Percentiles rank a stretch among this genome's conserved stretches.
These are phyloP conservation scores for Matsumurasca onukii DNA, from an alignment of 1,140 invertebrate genomes.

Conservation along the genomic window DNA sequence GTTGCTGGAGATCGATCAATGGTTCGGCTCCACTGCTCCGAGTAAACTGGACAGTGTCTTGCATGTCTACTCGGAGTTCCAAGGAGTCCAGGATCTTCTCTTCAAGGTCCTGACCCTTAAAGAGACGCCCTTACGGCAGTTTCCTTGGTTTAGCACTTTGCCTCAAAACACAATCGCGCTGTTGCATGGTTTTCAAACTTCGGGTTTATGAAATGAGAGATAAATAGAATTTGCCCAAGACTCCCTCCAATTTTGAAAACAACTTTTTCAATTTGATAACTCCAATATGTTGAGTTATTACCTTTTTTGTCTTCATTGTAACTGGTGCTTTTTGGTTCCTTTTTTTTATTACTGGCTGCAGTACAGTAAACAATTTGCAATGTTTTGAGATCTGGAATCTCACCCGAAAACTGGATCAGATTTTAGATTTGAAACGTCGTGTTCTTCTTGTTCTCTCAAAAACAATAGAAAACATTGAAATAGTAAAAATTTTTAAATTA, in stretches of 20 bases:
- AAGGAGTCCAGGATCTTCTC: conserved; percentile 52
- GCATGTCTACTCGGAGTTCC: conserved; percentile 52
- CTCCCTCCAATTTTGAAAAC: too few species aligned
- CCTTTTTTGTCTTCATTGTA: too few species aligned
- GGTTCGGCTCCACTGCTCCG: conserved; percentile 44
- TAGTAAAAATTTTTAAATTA: background rate
- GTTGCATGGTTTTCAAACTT: background rate
- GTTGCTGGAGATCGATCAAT: conserved; percentile 54
- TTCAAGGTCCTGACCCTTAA: conserved; percentile 53
- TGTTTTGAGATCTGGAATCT: too few species aligned
- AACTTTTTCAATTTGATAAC: too few species aligned
- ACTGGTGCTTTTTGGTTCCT: too few species aligned
- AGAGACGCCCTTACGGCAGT: background rate
- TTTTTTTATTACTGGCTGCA: too few species aligned
- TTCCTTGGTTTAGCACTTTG: background rate
- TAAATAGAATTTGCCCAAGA: background rate
- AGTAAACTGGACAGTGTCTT: conserved; percentile 46
- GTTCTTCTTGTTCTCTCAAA: too few species aligned
- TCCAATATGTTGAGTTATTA: too few species aligned
- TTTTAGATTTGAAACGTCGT: too few species aligned
- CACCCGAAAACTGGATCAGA: too few species aligned
- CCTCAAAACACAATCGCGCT: background rate
- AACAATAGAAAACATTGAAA: background rate
- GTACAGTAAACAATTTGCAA: too few species aligned
- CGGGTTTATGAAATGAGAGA: background rate